Evolutionary conservation across 2,888 invertebrate genomes (phyloP).

Genomic region (Cryptophagus acutangulus): DNA sequence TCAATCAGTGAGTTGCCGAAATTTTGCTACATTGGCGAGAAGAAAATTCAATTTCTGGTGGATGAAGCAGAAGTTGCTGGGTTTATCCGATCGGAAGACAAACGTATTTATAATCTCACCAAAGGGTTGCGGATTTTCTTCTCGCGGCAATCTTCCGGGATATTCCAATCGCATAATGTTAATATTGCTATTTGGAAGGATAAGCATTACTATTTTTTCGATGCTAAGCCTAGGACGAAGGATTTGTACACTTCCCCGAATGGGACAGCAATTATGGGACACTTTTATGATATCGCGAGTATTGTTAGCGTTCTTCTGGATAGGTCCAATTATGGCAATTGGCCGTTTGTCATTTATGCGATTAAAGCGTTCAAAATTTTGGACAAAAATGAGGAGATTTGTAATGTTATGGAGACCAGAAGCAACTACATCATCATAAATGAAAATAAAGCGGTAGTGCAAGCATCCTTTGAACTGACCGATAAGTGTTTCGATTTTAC

Average conservation of each 20-base stretch:
- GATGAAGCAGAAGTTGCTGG: conserved; percentile 44
- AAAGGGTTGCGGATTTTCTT: conserved; percentile 56
- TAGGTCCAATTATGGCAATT: conserved; percentile 29
- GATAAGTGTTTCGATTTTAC: conserved; percentile 57
- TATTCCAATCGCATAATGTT: conserved; percentile 45
- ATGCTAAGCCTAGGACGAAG: conserved; percentile 56
- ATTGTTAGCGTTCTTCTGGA: conserved; percentile 53
- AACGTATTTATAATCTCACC: conserved; percentile 46
- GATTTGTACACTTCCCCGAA: conserved; percentile 51
- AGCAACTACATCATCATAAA: conserved; percentile 55
- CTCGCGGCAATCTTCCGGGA: conserved; percentile 51
- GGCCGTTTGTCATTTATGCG: conserved; percentile 35
- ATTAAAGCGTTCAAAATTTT: conserved; percentile 31
- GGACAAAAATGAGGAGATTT: conserved; percentile 43
- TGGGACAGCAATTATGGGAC: conserved; percentile 56
- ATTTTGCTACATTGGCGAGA: conserved; percentile 47
- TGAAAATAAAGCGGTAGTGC: conserved; percentile 55
- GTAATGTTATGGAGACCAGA: conserved; percentile 48
- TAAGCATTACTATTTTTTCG: conserved; percentile 60
- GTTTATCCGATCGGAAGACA: conserved; percentile 39
- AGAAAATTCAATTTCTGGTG: conserved; percentile 45
- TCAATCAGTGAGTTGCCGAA: conserved; percentile 48
- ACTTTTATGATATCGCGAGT: conserved; percentile 52
- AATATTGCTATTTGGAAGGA: conserved; percentile 56
- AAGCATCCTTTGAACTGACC: conserved; percentile 56